Conservation (phyloP, 2,113 vertebrate species). For the Phalacrocorax pelagicus region DNA sequence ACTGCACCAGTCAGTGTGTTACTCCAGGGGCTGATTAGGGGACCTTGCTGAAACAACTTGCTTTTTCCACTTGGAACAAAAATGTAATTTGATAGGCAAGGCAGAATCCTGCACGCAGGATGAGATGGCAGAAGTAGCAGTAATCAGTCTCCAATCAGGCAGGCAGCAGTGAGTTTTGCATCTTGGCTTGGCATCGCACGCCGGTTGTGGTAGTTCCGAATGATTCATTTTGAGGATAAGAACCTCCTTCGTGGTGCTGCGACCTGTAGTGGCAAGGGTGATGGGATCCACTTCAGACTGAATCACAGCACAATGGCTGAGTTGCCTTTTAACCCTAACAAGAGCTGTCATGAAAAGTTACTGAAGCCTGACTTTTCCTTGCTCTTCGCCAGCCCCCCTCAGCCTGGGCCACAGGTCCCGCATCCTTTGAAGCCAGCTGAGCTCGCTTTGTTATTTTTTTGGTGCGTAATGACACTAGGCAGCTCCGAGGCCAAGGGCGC, state of each 20-base stretch:
- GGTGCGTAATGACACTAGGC: conserved; percentile 74
- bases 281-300: conserved; percentile 62
- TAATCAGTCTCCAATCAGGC: background rate
- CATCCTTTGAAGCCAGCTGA: conserved; percentile 74
- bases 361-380: conserved; percentile 81
- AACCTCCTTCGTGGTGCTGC: background rate
- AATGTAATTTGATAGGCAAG: background rate
- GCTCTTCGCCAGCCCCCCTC: conserved; percentile 75
- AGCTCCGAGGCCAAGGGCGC: conserved; percentile 47
- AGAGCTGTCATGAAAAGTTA: conserved; percentile 85
- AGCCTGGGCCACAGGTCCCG: conserved; percentile 74
- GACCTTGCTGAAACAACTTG: background rate
- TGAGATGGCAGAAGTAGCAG: background rate
- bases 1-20: background rate
- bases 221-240: conserved; percentile 21
- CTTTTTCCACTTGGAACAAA: background rate
- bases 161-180: background rate
- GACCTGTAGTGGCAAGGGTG: background rate
- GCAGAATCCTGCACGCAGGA: background rate
- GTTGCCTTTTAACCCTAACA: conserved; percentile 85
- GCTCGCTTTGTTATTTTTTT: conserved; percentile 77
- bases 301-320: conserved; percentile 72
- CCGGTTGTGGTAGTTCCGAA: background rate
- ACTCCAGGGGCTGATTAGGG: background rate
- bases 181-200: background rate